Evolutionary conservation across 23 tunicate genomes (phyloP).

Genomic region (Phallusia fumigata): DNA sequence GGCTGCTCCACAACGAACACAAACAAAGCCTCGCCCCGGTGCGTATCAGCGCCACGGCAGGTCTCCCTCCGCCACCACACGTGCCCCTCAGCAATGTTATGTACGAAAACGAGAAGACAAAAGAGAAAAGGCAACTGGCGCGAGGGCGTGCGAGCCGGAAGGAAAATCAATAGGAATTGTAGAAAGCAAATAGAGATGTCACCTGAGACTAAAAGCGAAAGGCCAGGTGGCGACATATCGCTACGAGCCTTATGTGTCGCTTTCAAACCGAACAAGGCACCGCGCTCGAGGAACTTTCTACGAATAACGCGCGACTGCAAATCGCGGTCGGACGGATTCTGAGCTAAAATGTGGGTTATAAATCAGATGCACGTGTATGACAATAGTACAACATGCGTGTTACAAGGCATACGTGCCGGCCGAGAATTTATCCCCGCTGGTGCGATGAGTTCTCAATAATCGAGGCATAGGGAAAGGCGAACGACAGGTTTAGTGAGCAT

Average conservation of each 20-base stretch:
- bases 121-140: conserved; percentile 14
- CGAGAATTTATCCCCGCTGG: too few species aligned
- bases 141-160: conserved; percentile 34
- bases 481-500: too few species aligned
- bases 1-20: conserved; percentile 18
- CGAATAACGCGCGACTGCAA: not conserved
- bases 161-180: conserved; percentile 57
- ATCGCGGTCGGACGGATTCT: too few species aligned
- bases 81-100: conserved; percentile 11
- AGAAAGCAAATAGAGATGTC: conserved; percentile 50
- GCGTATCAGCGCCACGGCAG: conserved; percentile 31
- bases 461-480: too few species aligned
- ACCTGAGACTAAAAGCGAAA: conserved; percentile 32
- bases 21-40: conserved; percentile 55
- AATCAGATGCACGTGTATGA: too few species aligned
- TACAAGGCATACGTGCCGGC: too few species aligned
- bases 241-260: not conserved
- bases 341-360: too few species aligned
- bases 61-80: conserved; percentile 9
- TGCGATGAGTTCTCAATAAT: too few species aligned
- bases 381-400: too few species aligned
- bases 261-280: not conserved
- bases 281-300: not conserved
- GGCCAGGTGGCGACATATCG: conserved; percentile 49
- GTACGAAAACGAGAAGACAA: conserved; percentile 12